Evolutionary conservation across 2,797 vertebrate species (phyloP).

Genomic region (Australoheros facetus): DNA sequence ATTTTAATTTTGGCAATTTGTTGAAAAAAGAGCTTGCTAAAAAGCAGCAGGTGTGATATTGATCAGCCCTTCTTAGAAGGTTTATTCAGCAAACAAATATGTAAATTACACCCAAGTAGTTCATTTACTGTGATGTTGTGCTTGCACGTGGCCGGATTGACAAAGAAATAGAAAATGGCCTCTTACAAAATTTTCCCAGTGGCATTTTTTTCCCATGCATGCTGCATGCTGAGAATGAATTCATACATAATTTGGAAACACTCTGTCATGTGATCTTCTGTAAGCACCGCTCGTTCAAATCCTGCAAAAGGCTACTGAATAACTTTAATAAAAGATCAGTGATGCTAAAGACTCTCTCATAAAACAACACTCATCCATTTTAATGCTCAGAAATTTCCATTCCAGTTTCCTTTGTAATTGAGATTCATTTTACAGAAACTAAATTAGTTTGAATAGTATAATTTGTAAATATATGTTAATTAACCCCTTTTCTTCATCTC

Average conservation of each 20-base stretch:
- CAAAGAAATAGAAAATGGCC: conserved; percentile 56
- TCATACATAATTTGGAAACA: conserved; percentile 72
- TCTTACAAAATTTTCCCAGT: conserved; percentile 41
- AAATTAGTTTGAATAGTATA: conserved; percentile 81
- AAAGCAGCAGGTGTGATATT: background rate
- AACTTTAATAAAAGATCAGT: conserved; percentile 75
- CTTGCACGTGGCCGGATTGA: conserved; percentile 21
- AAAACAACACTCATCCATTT: conserved; percentile 80
- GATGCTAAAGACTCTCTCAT: conserved; percentile 65
- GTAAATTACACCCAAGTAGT: conserved; percentile 11
- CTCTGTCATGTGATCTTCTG: conserved; percentile 56
- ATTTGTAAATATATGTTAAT: conserved; percentile 84
- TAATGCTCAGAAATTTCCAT: conserved; percentile 75
- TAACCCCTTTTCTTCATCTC: conserved; percentile 66
- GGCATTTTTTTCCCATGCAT: conserved; percentile 44
- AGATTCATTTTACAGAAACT: conserved; percentile 73
- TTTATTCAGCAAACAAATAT: conserved; percentile 28
- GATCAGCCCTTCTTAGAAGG: background rate
- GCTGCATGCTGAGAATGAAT: conserved; percentile 52
- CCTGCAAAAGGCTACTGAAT: conserved; percentile 58
- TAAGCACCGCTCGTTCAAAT: conserved; percentile 66
- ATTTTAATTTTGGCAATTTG: background rate
- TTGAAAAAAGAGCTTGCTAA: background rate
- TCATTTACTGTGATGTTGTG: conserved; percentile 14
- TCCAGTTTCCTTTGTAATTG: conserved; percentile 72